Conservation (phyloP, 2,888 invertebrate species). For the Drosophila aldrichi region DNA sequence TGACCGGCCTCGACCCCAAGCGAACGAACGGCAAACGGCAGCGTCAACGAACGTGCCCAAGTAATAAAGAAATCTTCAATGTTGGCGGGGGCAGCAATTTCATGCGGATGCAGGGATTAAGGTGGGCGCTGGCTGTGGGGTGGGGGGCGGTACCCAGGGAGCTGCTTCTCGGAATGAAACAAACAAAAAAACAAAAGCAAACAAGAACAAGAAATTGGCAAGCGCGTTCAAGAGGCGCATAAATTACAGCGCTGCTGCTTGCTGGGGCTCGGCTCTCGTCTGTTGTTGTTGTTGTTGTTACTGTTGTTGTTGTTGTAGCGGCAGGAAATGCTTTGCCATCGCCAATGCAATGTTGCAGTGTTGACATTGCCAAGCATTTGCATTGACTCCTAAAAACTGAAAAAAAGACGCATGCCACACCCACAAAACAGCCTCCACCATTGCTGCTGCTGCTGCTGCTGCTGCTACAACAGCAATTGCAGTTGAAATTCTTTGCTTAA, state of each 20-base stretch:
- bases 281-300: constrained; percentile 8
- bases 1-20: constrained; percentile 82
- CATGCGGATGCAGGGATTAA: constrained; percentile 54
- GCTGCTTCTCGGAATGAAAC: constrained; percentile 59
- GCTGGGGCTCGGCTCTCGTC: constrained; percentile 33
- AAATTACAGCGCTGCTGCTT: constrained; percentile 59
- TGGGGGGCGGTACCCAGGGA: constrained; percentile 6
- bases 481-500: constrained; percentile 57
- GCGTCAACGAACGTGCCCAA: constrained; percentile 70
- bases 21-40: constrained; percentile 24
- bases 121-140: constrained; percentile 1
- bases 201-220: constrained; percentile 70
- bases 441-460: not conserved
- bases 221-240: constrained; percentile 77
- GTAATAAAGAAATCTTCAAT: constrained; percentile 79
- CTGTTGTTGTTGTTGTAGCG: constrained; percentile 12
- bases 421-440: constrained; percentile 38
- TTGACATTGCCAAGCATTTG: constrained; percentile 64
- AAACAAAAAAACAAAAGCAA: constrained; percentile 25
- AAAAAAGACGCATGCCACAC: constrained; percentile 39
- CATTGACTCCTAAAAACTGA: constrained; percentile 31
- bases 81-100: constrained; percentile 61
- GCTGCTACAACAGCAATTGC: not conserved
- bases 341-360: constrained; percentile 39
- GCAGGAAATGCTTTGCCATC: constrained; percentile 67